These are phyloP conservation scores for Alectura lathami DNA, from an alignment of 2,113 vertebrate genomes.

Conservation along the genomic window DNA sequence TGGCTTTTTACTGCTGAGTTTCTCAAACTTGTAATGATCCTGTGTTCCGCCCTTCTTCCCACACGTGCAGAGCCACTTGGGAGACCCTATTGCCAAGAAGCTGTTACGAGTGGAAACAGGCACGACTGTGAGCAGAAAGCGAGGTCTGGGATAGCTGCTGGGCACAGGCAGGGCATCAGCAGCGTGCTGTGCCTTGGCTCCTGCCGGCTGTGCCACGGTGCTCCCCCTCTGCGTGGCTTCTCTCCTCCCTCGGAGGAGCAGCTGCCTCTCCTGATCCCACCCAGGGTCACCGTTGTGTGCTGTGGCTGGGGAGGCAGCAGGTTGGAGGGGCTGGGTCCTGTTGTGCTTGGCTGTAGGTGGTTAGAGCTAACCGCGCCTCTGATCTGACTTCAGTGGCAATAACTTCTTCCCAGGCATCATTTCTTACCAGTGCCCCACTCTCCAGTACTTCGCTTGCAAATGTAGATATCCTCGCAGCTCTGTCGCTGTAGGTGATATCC, in stretches of 20 bases:
- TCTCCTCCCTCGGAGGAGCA: background rate
- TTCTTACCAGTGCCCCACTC: background rate
- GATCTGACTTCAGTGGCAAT: background rate
- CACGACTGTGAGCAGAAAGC: background rate
- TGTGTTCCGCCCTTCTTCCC: background rate
- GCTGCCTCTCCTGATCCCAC: background rate
- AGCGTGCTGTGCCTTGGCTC: background rate
- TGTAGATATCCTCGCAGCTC: background rate
- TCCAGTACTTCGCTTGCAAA: background rate
- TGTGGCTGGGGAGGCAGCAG: background rate
- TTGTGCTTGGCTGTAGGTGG: fast-evolving
- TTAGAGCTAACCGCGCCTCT: background rate
- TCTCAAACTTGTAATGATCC: background rate
- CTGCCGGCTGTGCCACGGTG: fast-evolving
- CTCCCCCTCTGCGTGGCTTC: fast-evolving
- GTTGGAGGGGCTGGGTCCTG: background rate
- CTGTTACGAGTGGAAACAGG: background rate
- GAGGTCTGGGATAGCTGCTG: background rate
- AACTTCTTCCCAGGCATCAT: background rate
- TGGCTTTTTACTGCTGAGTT: background rate
- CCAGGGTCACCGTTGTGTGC: background rate
- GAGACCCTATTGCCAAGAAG: background rate
- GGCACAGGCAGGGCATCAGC: background rate
- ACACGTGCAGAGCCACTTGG: background rate
- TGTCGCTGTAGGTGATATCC: fast-evolving